Conservation (phyloP, 2,888 invertebrate genomes). For the Matsumyia berberina region DNA sequence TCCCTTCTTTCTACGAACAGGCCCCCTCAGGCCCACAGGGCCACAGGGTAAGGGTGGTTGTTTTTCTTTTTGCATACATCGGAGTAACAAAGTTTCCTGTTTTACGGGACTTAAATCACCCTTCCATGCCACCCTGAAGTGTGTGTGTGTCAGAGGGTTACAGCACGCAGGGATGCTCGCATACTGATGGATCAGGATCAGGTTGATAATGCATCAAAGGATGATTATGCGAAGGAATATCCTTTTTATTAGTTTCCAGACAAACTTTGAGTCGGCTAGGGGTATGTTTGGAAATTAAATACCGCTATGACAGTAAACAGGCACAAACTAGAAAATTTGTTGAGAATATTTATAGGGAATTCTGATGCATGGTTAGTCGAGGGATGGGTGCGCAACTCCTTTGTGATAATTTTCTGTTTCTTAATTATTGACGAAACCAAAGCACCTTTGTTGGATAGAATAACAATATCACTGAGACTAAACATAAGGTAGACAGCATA, state of each 20-base stretch:
- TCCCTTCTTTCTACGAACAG: neutral
- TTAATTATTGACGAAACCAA: neutral
- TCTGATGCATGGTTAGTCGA: neutral
- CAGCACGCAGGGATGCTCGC: slow-evolving; percentile 21
- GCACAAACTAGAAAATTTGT: slow-evolving; percentile 33
- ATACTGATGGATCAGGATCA: slow-evolving; percentile 57
- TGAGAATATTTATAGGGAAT: slow-evolving; percentile 27
- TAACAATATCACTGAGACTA: too few relatives aligned
- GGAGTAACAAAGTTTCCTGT: slow-evolving; percentile 59
- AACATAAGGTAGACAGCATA: too few relatives aligned
- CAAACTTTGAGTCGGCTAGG: slow-evolving; percentile 47
- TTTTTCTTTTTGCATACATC: slow-evolving; percentile 48
- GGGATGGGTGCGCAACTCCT: neutral
- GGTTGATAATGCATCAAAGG: slow-evolving; percentile 69
- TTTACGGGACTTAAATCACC: slow-evolving; percentile 62
- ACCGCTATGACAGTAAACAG: slow-evolving; percentile 23
- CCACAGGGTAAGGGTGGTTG: slow-evolving; percentile 1
- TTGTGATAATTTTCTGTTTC: neutral
- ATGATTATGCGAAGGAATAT: slow-evolving; percentile 62
- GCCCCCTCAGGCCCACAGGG: too few relatives aligned
- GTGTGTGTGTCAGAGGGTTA: neutral
- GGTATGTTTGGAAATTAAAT: slow-evolving; percentile 61
- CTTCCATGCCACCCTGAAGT: neutral
- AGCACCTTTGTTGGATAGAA: neutral
- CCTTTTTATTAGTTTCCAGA: slow-evolving; percentile 60